A percentile compares a stretch with the other conserved stretches of the same genome.
phyloP scores from a whole-genome alignment of 1,140 invertebrate genomes.

The Drosophila guanche region DNA sequence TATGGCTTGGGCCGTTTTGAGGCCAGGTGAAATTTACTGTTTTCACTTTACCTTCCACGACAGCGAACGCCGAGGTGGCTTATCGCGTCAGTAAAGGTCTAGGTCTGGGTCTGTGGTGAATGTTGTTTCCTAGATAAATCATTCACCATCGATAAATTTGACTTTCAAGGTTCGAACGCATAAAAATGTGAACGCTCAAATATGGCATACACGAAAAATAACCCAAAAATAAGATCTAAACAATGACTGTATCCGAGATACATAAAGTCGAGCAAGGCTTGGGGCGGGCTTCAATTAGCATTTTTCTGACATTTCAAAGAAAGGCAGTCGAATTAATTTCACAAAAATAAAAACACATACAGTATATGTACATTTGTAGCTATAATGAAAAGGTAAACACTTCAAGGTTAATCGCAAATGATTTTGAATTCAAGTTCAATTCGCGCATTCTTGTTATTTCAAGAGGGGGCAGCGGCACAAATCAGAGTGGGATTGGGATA shows the following conservation, averaged over 20 bases:
- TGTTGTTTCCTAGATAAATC: conserved; percentile 53
- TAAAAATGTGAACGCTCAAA: conserved; percentile 46
- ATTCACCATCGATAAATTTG: conserved; percentile 30
- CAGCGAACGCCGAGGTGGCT: background rate
- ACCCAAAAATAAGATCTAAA: conserved; percentile 33
- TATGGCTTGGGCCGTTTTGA: conserved; percentile 6
- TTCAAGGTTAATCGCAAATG: conserved; percentile 55
- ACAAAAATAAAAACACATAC: conserved; percentile 8
- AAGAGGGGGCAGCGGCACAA: background rate
- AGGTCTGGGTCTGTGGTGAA: conserved; percentile 20
- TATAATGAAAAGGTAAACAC: conserved; percentile 8
- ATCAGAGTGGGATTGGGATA: conserved; percentile 9
- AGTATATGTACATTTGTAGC: background rate
- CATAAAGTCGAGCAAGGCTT: conserved; percentile 9
- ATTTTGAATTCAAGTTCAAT: conserved; percentile 72
- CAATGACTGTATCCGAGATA: conserved; percentile 49
- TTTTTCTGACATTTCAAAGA: conserved; percentile 44
- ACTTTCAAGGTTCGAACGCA: conserved; percentile 59
- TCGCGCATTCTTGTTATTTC: conserved; percentile 56
- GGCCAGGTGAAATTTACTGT: conserved; percentile 53
- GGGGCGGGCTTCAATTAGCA: conserved; percentile 39
- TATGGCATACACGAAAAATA: conserved; percentile 3
- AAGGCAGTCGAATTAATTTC: conserved; percentile 36
- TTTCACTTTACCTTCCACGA: conserved; percentile 45
- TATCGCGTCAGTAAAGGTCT: conserved; percentile 13